Conservation (phyloP, 1,140 invertebrate species). For the Capitella teleta region DNA sequence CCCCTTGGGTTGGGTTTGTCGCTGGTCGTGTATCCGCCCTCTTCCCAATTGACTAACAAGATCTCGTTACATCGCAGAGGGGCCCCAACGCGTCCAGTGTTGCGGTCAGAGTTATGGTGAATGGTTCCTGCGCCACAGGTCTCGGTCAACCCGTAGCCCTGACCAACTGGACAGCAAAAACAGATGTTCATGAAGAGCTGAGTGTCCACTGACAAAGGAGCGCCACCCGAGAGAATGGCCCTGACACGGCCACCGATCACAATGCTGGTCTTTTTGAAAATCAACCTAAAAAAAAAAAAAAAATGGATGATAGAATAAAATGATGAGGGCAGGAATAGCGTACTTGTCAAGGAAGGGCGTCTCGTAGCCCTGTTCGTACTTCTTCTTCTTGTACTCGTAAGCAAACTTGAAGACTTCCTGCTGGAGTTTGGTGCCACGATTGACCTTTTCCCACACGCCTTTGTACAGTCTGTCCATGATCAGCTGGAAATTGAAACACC, state of each 20-base stretch:
- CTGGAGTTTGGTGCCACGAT: conserved; percentile 59
- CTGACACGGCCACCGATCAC: conserved; percentile 73
- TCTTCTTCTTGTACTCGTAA: conserved; percentile 78
- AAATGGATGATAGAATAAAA: not conserved
- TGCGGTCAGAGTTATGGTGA: conserved; percentile 57
- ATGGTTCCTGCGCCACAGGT: conserved; percentile 85
- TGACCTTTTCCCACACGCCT: conserved; percentile 82
- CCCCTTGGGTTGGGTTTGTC: conserved; percentile 85
- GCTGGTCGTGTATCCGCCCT: conserved; percentile 63
- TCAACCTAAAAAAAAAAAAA: conserved; percentile 45
- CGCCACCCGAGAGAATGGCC: conserved; percentile 80
- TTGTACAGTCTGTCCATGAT: conserved; percentile 93
- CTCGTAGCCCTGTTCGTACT: conserved; percentile 32
- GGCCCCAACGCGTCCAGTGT: conserved; percentile 75
- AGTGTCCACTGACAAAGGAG: conserved; percentile 88
- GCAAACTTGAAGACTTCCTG: conserved; percentile 75
- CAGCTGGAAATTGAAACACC: conserved; percentile 48
- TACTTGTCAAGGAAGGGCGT: conserved; percentile 48
- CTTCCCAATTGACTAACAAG: conserved; percentile 83
- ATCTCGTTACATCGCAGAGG: conserved; percentile 78
- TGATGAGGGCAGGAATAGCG: not conserved
- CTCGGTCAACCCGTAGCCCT: conserved; percentile 96
- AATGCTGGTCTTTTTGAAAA: conserved; percentile 69
- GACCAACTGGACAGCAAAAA: conserved; percentile 77
- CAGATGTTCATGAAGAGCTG: conserved; percentile 89